phyloP scores from a whole-genome alignment of 1,140 invertebrate species.

The Apis cerana region DNA sequence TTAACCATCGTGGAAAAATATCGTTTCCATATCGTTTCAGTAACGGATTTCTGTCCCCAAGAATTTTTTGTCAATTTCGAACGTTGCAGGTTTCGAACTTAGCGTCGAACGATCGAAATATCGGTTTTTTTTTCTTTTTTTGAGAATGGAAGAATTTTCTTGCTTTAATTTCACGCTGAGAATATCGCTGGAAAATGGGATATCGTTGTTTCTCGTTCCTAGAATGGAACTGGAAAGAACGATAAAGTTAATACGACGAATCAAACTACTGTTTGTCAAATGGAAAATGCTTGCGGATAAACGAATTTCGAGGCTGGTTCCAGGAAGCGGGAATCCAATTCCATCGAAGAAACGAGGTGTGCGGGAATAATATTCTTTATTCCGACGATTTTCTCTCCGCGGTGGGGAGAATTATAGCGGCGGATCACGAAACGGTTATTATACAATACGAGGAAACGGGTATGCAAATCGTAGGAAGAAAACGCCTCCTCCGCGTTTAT shows the following conservation, averaged over 20 bases:
- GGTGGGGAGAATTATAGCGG: background rate
- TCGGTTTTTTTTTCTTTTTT: too few relatives aligned
- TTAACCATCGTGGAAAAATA: background rate
- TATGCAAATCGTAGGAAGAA: constrained; percentile 30
- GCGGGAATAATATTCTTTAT: constrained; percentile 1
- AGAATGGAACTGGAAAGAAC: too few relatives aligned
- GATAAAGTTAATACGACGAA: too few relatives aligned
- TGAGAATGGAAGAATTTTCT: background rate
- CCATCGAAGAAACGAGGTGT: background rate
- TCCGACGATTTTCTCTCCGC: background rate
- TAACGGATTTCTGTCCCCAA: too few relatives aligned
- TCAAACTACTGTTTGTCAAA: too few relatives aligned
- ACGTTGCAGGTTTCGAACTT: too few relatives aligned
- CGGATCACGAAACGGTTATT: constrained; percentile 18
- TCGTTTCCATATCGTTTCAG: background rate
- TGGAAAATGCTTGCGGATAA: background rate
- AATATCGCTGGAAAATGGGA: too few relatives aligned
- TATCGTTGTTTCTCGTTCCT: too few relatives aligned
- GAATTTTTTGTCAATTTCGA: background rate
- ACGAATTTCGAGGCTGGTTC: too few relatives aligned
- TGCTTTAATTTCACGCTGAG: background rate
- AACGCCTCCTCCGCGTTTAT: constrained; percentile 1
- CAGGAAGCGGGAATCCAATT: background rate
- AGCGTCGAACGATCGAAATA: too few relatives aligned
- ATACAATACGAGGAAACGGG: constrained; percentile 17